phyloP scores from a whole-genome alignment of 1,140 invertebrate genomes.

The Drosophila bocki region DNA sequence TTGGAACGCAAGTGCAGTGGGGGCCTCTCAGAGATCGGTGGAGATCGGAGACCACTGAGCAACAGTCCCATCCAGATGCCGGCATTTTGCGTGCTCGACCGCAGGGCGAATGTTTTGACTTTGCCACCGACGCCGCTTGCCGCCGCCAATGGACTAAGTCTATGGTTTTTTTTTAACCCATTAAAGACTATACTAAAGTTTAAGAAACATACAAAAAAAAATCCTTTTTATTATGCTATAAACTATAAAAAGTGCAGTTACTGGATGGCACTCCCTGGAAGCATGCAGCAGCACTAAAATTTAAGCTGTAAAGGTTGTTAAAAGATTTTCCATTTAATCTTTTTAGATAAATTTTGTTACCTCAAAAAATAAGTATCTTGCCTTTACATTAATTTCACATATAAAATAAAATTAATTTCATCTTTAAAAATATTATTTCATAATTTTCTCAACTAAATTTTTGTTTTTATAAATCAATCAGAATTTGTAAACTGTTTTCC shows the following conservation, averaged over 20 bases:
- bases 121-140: slow-evolving; percentile 71
- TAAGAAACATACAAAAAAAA: neutral
- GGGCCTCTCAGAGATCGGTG: slow-evolving; percentile 6
- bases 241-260: neutral
- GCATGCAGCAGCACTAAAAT: neutral
- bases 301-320: neutral
- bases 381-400: neutral
- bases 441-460: neutral
- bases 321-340: neutral
- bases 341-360: neutral
- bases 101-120: slow-evolving; percentile 76
- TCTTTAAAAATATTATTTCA: neutral
- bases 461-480: neutral
- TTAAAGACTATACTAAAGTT: neutral
- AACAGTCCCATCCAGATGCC: slow-evolving; percentile 42
- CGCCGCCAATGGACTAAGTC: slow-evolving; percentile 48
- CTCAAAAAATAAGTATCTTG: neutral
- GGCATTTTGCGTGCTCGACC: slow-evolving; percentile 71
- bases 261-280: neutral
- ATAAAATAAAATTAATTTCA: neutral
- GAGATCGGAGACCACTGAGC: slow-evolving; percentile 33
- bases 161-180: slow-evolving; percentile 34
- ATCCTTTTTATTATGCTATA: neutral
- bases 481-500: neutral
- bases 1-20: slow-evolving; percentile 65